Conservation (phyloP, 2,113 vertebrate species). For the Phalacrocorax aristotelis region DNA sequence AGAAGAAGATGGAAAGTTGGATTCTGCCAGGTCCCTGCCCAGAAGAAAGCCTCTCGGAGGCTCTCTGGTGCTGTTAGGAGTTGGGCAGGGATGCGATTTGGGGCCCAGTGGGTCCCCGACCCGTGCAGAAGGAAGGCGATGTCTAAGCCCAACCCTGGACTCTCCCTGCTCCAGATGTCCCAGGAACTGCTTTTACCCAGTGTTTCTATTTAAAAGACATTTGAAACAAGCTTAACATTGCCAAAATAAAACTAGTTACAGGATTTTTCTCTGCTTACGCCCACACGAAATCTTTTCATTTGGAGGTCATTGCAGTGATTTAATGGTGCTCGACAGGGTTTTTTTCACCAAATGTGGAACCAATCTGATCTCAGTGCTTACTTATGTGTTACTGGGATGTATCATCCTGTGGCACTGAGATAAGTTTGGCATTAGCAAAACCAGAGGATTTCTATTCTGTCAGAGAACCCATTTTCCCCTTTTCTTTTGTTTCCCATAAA, state of each 20-base stretch:
- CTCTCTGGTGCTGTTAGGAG: background rate
- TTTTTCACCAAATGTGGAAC: background rate
- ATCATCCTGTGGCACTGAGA: background rate
- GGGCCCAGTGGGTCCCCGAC: background rate
- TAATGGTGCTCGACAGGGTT: fast-evolving
- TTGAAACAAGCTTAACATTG: background rate
- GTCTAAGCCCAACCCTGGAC: background rate
- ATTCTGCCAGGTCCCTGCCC: background rate
- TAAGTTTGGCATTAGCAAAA: constrained; percentile 11
- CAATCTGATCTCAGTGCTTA: constrained; percentile 31
- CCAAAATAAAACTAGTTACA: constrained; percentile 50
- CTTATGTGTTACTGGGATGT: background rate
- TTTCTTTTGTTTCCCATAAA: constrained; percentile 49
- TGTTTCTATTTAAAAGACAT: constrained; percentile 29
- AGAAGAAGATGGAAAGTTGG: background rate
- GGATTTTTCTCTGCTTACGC: constrained; percentile 4
- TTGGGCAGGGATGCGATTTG: background rate
- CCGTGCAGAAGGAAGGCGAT: background rate
- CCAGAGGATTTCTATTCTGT: background rate
- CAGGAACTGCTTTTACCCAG: background rate
- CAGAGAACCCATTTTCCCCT: background rate
- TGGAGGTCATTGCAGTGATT: constrained; percentile 34
- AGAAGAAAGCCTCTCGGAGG: background rate
- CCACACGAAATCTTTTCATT: background rate
- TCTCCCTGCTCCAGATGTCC: background rate